Conservation (phyloP, 2,797 vertebrate species). For the Acanthurus tractus region DNA sequence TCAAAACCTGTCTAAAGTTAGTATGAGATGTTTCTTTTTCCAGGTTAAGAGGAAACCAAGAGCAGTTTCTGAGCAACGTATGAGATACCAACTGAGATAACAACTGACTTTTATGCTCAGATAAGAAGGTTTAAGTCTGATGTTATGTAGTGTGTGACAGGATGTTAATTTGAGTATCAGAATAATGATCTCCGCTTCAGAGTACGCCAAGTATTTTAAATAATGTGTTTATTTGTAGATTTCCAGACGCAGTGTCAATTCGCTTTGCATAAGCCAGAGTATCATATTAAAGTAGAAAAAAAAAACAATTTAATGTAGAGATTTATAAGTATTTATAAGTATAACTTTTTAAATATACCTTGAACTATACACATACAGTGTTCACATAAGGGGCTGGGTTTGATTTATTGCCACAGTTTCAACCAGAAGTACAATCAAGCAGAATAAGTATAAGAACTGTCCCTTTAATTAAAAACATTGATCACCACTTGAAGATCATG, state of each 20-base stretch:
- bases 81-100: background rate
- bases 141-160: background rate
- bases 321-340: background rate
- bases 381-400: background rate
- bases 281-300: background rate
- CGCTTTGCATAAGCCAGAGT: background rate
- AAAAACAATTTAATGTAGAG: background rate
- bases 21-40: background rate
- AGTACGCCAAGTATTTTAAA: background rate
- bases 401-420: background rate
- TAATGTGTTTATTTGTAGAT: background rate
- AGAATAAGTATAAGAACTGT: background rate
- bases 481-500: background rate
- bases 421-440: background rate
- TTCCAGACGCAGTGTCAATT: background rate
- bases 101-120: background rate
- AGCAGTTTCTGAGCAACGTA: background rate
- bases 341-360: background rate
- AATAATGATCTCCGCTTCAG: background rate
- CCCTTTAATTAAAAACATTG: background rate
- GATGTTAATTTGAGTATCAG: background rate
- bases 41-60: slow-evolving; percentile 28
- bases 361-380: background rate
- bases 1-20: background rate
- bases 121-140: background rate